Base-by-base conservation (phyloP, 2,797 vertebrate species). In the Pseudomugil gertrudae region DNA sequence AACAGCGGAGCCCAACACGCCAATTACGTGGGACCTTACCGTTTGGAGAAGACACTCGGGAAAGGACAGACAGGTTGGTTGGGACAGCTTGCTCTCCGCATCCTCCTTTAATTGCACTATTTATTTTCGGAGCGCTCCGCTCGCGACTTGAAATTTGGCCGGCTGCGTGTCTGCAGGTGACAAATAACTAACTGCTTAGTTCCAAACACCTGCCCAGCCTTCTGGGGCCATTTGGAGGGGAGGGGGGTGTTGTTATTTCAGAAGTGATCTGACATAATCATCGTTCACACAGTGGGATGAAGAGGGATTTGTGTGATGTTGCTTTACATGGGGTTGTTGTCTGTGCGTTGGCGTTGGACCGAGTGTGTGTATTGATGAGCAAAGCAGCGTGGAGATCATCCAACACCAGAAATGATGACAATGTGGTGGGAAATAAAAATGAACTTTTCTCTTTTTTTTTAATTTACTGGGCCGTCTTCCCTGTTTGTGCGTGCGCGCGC, bases 21-120 rank as follows among this genome's bases (percentile, higher is more conserved):
- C 94, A 98, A 96, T 94, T 98, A 98, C 92, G 98, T 98, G 95
- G 98, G 97, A 96, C 97, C 98, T 81, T 99, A 99, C 84, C 96
- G 98, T 81, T 93, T 99, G 95, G 97, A 98, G 95, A 99, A 98
- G 94, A 99, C 98, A 87, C 95, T 99, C 74, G 98, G 98, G 84
- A 99, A 99, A 93, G 98, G 98, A 94, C 98, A 99, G 96, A 99
- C 98, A 98, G 98, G 98, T 99, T 93, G 92, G 97, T 96, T 84
- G 78, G 86, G 66, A 85, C 90, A 76, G 74, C 76, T 85, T 66
- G 57, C 62, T 51, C 71, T 6, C 78, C 47, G 78, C 74, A 63
- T 69, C 66, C 27, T 24, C 17, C 19, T 73, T 51, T 64, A 80
- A 85, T 81, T 73, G 80, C 74, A 78, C 65, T 1, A 71, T 84